A percentile compares a stretch with the other conserved stretches of the same genome.
These are phyloP conservation scores for Caenorhabditis plicata DNA, from an alignment of 2,888 invertebrate genomes.

Conservation along the genomic window DNA sequence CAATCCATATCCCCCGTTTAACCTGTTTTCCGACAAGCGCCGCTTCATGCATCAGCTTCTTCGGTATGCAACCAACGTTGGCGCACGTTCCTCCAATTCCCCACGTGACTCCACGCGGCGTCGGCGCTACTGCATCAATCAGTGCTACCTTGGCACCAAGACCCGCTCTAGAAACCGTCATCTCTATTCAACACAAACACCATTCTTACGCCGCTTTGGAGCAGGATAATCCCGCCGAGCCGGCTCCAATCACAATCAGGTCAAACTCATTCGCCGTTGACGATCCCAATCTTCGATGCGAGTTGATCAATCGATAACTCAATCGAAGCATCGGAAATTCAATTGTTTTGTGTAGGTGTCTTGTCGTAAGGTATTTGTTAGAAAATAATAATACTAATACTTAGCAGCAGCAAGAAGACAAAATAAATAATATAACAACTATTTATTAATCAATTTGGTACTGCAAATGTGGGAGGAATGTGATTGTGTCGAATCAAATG, in stretches of 20 bases:
- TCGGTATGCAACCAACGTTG: constrained; percentile 92
- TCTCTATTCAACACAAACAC: not conserved
- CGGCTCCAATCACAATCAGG: constrained; percentile 89
- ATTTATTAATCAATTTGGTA: too few relatives aligned
- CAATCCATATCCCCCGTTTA: constrained; percentile 4
- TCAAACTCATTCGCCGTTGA: constrained; percentile 74
- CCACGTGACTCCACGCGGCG: constrained; percentile 82
- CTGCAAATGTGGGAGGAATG: too few relatives aligned
- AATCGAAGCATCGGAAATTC: too few relatives aligned
- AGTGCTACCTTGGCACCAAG: constrained; percentile 71
- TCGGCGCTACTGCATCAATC: constrained; percentile 72
- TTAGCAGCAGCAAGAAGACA: too few relatives aligned
- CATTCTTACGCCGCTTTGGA: constrained; percentile 73
- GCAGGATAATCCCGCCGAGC: constrained; percentile 90
- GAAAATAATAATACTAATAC: too few relatives aligned
- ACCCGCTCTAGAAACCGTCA: constrained; percentile 6
- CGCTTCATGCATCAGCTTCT: constrained; percentile 90
- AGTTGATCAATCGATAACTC: too few relatives aligned
- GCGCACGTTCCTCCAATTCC: constrained; percentile 88
- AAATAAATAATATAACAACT: too few relatives aligned
- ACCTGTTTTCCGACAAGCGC: constrained; percentile 75
- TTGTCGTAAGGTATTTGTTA: too few relatives aligned
- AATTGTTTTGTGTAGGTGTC: too few relatives aligned
- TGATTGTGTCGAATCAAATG: too few relatives aligned
- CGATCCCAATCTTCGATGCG: too few relatives aligned